These are phyloP conservation scores for Artibeus jamaicensis DNA, from an alignment of 2,797 vertebrate species.

Conservation along the genomic window DNA sequence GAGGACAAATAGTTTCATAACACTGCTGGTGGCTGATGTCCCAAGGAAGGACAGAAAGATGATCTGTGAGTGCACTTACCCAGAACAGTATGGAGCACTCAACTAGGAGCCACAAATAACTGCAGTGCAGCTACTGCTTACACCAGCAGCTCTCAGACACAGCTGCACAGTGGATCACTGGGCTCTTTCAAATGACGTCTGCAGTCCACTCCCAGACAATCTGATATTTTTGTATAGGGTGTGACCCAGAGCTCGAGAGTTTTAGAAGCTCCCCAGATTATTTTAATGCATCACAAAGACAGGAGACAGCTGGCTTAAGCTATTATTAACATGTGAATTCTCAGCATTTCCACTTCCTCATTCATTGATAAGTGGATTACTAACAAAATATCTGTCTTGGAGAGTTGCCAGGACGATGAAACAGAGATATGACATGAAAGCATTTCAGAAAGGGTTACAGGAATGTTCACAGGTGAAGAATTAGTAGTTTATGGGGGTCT, in stretches of 20 bases:
- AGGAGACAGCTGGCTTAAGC: background rate
- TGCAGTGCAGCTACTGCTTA: rapidly evolving
- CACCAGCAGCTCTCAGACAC: background rate
- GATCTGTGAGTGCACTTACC: too few species aligned
- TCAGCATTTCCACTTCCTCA: background rate
- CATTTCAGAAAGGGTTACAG: background rate
- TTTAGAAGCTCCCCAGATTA: background rate
- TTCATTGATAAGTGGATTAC: background rate
- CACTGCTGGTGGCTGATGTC: background rate
- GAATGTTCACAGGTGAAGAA: background rate
- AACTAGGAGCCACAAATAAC: background rate
- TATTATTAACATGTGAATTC: background rate
- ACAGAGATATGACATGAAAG: background rate
- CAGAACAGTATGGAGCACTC: background rate
- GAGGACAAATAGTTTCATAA: background rate
- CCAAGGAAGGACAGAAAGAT: background rate
- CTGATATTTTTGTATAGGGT: background rate
- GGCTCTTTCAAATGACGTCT: background rate
- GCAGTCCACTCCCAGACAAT: background rate
- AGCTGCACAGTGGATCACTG: background rate
- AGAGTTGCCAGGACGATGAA: background rate
- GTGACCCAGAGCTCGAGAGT: background rate
- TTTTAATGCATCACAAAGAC: background rate
- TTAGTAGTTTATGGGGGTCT: background rate
- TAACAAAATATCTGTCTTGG: background rate